Evolutionary conservation across 2,113 vertebrate genomes (phyloP).

Genomic region (Prunella himalayana): DNA sequence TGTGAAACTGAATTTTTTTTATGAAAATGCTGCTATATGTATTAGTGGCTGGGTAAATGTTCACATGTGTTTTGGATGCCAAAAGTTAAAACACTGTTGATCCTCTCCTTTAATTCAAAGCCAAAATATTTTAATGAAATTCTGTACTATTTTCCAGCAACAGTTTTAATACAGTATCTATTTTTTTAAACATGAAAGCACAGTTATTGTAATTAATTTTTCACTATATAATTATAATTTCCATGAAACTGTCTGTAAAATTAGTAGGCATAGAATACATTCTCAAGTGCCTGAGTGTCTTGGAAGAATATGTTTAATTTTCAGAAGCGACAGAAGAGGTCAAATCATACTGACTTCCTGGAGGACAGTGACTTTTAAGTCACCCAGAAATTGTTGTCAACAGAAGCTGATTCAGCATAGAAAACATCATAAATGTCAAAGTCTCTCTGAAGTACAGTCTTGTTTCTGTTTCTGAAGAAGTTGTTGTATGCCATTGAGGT

Average conservation of each 20-base stretch:
- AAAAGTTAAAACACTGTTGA: background rate
- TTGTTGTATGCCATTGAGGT: background rate
- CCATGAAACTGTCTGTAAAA: conserved; percentile 23
- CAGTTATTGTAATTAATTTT: conserved; percentile 32
- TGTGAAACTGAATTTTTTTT: background rate
- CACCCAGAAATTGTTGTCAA: background rate
- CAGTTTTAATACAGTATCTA: background rate
- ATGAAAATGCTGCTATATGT: background rate
- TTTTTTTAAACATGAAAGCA: conserved; percentile 32
- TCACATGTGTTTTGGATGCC: background rate
- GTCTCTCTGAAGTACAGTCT: background rate
- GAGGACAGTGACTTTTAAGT: background rate
- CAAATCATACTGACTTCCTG: background rate
- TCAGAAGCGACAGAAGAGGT: background rate
- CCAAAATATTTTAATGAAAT: background rate
- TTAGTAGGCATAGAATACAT: background rate
- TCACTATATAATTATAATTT: background rate
- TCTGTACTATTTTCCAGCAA: background rate
- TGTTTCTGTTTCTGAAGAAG: background rate
- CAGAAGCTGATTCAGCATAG: background rate
- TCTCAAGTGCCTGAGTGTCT: background rate
- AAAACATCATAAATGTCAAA: background rate
- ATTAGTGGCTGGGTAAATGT: background rate
- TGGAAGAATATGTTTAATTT: background rate
- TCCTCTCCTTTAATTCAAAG: background rate